Evolutionary conservation across 2,113 vertebrate species (phyloP).

Genomic region (Oxygymnocypris stewartii): DNA sequence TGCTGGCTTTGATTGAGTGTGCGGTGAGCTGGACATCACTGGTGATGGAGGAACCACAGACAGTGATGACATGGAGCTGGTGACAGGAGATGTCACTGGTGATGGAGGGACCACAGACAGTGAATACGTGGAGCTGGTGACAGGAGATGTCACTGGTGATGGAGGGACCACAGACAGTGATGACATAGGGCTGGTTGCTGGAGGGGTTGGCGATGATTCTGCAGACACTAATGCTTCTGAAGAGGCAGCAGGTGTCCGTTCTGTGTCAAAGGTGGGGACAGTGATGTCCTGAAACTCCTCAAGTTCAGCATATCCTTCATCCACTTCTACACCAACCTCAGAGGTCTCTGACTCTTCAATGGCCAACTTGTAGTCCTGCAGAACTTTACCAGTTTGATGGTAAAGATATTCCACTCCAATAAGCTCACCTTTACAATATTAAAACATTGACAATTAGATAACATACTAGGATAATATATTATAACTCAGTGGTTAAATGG

Average conservation of each 20-base stretch:
- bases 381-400: background rate
- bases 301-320: too few relatives aligned
- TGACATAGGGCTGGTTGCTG: background rate
- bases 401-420: background rate
- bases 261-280: background rate
- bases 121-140: too few relatives aligned
- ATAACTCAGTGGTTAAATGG: background rate
- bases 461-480: background rate
- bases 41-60: too few relatives aligned
- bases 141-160: too few relatives aligned
- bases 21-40: too few relatives aligned
- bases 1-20: too few relatives aligned
- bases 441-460: constrained; percentile 1
- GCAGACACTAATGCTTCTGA: constrained; percentile 1
- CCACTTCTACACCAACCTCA: too few relatives aligned
- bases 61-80: too few relatives aligned
- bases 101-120: too few relatives aligned
- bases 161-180: background rate
- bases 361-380: background rate
- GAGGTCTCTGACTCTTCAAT: background rate
- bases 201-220: background rate
- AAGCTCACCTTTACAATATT: background rate
- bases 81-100: too few relatives aligned
- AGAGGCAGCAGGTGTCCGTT: background rate
- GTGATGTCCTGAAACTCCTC: too few relatives aligned